phyloP scores from a whole-genome alignment of 2,113 vertebrate species.

The Narcine bancroftii region DNA sequence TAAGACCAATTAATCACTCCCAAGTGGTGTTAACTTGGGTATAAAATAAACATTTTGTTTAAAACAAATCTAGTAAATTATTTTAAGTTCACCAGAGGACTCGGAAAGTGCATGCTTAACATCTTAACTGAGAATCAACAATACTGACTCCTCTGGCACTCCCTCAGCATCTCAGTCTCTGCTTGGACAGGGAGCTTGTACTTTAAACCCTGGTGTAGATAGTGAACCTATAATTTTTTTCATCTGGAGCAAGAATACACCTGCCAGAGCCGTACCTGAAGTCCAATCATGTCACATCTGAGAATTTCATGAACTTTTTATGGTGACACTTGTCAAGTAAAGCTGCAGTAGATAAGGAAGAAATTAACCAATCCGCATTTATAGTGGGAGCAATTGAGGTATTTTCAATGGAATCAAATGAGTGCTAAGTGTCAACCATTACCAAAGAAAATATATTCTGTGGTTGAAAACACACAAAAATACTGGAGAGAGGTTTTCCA shows the following conservation, averaged over 20 bases:
- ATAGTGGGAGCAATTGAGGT: neutral
- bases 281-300: neutral
- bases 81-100: neutral
- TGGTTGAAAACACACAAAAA: neutral
- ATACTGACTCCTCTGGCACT: neutral
- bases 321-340: neutral
- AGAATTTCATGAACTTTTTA: neutral
- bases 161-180: neutral
- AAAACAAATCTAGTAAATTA: neutral
- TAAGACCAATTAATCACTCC: neutral
- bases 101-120: neutral
- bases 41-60: neutral
- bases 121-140: neutral
- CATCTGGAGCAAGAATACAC: neutral
- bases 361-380: neutral
- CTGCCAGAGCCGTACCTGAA: neutral
- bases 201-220: neutral
- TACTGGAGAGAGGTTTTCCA: no score
- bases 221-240: neutral
- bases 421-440: neutral
- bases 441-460: neutral
- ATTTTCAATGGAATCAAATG: slow-evolving; percentile 10
- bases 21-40: neutral
- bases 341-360: neutral
- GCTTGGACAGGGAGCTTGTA: neutral